phyloP scores from a whole-genome alignment of 1,140 invertebrate genomes.

The Daktulosphaira vitifoliae region DNA sequence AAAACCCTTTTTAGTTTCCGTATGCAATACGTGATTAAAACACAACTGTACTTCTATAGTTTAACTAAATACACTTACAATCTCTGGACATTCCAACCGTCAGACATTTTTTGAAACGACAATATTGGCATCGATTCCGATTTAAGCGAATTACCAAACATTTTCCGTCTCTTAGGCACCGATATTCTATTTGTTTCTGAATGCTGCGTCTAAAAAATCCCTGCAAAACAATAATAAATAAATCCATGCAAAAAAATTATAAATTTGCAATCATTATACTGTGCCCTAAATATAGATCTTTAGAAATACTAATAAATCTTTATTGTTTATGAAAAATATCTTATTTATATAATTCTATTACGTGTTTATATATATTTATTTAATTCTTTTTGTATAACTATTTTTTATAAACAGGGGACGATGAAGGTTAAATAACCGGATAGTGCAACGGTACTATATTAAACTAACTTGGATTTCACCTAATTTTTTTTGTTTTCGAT shows the following conservation, averaged over 20 bases:
- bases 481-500: neutral
- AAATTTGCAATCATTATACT: no score
- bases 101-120: conserved; percentile 96
- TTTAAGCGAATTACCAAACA: conserved; percentile 93
- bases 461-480: no score
- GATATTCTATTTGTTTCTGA: conserved; percentile 97
- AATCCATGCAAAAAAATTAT: neutral
- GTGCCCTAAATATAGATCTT: no score
- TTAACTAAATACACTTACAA: conserved; percentile 78
- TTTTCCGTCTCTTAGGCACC: conserved; percentile 91
- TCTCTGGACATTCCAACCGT: conserved; percentile 96
- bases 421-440: conserved; percentile 18
- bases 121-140: conserved; percentile 95
- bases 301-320: no score
- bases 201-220: conserved; percentile 72
- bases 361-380: no score
- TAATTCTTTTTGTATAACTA: no score
- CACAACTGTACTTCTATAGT: no score
- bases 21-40: no score
- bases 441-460: conserved; percentile 19
- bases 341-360: no score
- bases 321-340: no score
- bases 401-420: no score
- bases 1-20: no score
- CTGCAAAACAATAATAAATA: conserved; percentile 42